phyloP scores from a whole-genome alignment of 2,113 vertebrate species.

The Silurus glanis region DNA sequence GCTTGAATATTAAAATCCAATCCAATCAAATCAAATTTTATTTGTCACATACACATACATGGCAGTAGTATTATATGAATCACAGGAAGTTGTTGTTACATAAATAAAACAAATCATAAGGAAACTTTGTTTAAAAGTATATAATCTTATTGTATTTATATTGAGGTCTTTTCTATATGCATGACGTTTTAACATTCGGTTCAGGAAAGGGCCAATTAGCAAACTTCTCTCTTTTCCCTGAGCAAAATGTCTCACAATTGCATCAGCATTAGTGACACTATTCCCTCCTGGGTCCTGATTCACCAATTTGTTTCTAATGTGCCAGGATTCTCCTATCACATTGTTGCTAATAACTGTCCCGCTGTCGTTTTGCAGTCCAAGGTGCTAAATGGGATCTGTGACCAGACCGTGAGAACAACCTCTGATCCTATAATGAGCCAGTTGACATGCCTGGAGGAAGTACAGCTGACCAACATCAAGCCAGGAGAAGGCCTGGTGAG shows the following conservation, averaged over 20 bases:
- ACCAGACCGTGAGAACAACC: slow-evolving; percentile 81
- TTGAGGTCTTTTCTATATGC: slow-evolving; percentile 10
- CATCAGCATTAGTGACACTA: background rate
- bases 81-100: background rate
- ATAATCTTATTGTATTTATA: background rate
- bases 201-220: slow-evolving; percentile 31
- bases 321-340: background rate
- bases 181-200: background rate
- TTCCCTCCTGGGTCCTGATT: background rate
- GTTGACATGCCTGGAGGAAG: slow-evolving; percentile 83
- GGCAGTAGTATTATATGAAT: background rate
- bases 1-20: no score
- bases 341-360: slow-evolving; percentile 23
- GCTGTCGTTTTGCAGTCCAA: slow-evolving; percentile 77
- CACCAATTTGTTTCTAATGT: slow-evolving; percentile 17
- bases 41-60: background rate
- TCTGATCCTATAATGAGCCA: slow-evolving; percentile 83
- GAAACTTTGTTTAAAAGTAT: background rate
- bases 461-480: slow-evolving; percentile 82
- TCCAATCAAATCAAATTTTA: no score
- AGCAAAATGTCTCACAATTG: background rate
- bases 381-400: slow-evolving; percentile 85
- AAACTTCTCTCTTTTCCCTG: slow-evolving; percentile 3
- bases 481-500: slow-evolving; percentile 94
- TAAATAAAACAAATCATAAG: background rate